Evolutionary conservation across 2,797 vertebrate genomes (phyloP), one percentile per base, ranked within the genome.

Genomic region (Aphelocoma californica): DNA sequence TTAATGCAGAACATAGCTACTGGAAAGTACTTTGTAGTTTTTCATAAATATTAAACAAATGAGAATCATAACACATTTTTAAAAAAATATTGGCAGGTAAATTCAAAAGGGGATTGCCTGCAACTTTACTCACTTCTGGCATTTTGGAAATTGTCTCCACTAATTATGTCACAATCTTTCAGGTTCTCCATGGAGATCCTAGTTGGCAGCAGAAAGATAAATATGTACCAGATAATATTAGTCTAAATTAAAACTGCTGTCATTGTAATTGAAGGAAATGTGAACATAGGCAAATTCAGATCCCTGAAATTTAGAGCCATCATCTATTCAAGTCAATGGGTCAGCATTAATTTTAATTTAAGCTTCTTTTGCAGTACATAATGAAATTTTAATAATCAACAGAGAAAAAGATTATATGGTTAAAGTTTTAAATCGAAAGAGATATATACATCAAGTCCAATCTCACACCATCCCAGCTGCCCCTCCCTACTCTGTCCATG

Each of bases 231-330:
- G 73, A 79, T 79, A 91, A 75, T 84, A 88, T 86, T 88, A 81
- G 69, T 91, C 85, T 92, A 90, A 90, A 91, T 92, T 94, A 95
- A 96, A 94, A 82, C 56, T 2, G 0, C 80, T 91, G 66, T 84
- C 90, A 92, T 47, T 93, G 58, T 88, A 93, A 86, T 70, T 90
- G 89, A 83, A 93, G 38, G n/a, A 93, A 95, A 95, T 66, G 75
- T 83, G 72, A 82, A 75, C 62, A 88, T 4, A 88, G 73, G 79
- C 50, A 95, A 93, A 90, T 91, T 88, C 70, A 81, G 36, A 47
- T 78, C 87, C 69, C 73, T 90, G 89, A 94, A 95, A 83, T 92
- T 88, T 72, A 94, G 42, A 83, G 28, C n/a, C 44, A 83, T 75
- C 89, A 81, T 61, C 69, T 90, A 48, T 92, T 93, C 65, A 92